Evolutionary conservation across 2,113 vertebrate genomes (phyloP), one percentile per base, ranked within the genome.

Genomic region (Daboia siamensis): DNA sequence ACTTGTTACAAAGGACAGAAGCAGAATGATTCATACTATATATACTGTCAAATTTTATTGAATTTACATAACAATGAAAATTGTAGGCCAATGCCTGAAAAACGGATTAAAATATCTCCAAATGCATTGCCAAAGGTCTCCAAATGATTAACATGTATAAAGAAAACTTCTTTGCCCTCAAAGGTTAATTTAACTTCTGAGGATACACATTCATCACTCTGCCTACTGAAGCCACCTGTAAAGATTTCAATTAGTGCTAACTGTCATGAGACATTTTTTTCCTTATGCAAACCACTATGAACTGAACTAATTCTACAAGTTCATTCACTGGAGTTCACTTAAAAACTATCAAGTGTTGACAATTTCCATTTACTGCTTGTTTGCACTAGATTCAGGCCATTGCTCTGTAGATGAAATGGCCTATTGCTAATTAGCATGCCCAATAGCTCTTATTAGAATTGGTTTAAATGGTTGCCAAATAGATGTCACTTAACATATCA

Each of bases 331-430:
- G 44, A 88, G 87, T 88, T 91, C 93, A 93, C 64, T 91, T 88
- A 88, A 91, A 93, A 88, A n/a, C 55, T 91, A 93, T 90, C 92
- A 93, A 93, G 80, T 64, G 48, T 48, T 93, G 56, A 86, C 88
- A 90, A 54, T 93, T 90, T 91, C 91, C 86, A 93, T 93, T 93
- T 93, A 91, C 92, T 54, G 5, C 0, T 88, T 89, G 12, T 80
- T 92, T 87, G 57, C 9, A 92, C 84, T 85, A 91, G 90, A 94
- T 92, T 93, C 56, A 87, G 86, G 93, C n/a, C 9, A 84, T 12
- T 87, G 20, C 9, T 56, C 92, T 8, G 7, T 87, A 88, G 20
- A n/a, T 48, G 88, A 88, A 23, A 39, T 48, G 57, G 33, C 3
- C 89, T 90, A 52, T 8, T 90, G 46, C 2, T 59, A 15, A 57